These are phyloP conservation scores for Branchinecta lynchi DNA, from an alignment of 1,140 invertebrate genomes.

Conservation along the genomic window DNA sequence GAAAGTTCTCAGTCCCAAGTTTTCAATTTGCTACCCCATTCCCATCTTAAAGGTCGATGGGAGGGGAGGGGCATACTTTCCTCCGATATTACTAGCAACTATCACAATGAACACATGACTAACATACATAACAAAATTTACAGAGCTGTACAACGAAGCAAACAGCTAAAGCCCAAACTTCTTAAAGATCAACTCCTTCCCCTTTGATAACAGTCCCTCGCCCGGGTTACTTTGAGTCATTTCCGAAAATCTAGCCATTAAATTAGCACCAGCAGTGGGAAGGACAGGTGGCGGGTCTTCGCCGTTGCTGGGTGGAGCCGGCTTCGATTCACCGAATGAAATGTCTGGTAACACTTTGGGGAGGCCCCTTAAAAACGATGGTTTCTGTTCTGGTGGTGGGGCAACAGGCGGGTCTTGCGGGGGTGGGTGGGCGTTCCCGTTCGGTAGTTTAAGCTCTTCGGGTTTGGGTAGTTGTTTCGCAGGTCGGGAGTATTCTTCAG, in stretches of 20 bases:
- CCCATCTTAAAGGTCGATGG: too few relatives aligned
- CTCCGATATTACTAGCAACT: too few relatives aligned
- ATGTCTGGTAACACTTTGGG: slow-evolving; percentile 14
- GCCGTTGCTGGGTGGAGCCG: slow-evolving; percentile 22
- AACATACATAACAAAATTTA: too few relatives aligned
- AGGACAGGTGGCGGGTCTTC: slow-evolving; percentile 11
- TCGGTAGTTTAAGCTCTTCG: background rate
- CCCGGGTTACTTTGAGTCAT: slow-evolving; percentile 36
- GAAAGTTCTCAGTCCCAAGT: too few relatives aligned
- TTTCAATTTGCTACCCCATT: too few relatives aligned
- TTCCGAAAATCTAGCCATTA: slow-evolving; percentile 65
- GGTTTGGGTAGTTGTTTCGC: background rate
- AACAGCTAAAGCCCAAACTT: slow-evolving; percentile 58
- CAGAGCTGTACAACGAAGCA: too few relatives aligned
- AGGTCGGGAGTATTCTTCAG: background rate
- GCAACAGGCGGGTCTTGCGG: slow-evolving; percentile 26
- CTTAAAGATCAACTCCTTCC: slow-evolving; percentile 77
- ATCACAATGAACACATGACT: too few relatives aligned
- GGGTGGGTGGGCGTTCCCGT: slow-evolving; percentile 22
- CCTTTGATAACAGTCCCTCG: slow-evolving; percentile 57
- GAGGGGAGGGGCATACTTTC: too few relatives aligned
- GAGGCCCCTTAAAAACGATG: slow-evolving; percentile 12
- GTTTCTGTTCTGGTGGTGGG: background rate
- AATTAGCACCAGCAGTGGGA: slow-evolving; percentile 39
- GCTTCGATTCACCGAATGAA: slow-evolving; percentile 11